Evolutionary conservation across 1,140 invertebrate species (phyloP), one percentile per base, ranked within the genome.

Genomic region (Drosophila ercepeae): DNA sequence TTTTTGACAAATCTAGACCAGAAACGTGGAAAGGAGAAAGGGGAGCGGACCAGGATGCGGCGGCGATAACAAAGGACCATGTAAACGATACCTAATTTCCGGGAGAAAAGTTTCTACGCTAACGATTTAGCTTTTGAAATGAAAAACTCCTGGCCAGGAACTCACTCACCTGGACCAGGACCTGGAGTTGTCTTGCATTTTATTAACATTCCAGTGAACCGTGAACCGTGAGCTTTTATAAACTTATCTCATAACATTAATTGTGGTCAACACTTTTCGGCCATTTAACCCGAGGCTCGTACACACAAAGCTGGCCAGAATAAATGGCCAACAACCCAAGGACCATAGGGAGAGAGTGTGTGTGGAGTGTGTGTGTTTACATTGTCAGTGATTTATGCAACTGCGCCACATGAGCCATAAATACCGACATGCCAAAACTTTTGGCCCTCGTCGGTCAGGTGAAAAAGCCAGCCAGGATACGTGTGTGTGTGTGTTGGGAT

Each of bases 171-270:
- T 2, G 2, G 21, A 2, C 21, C 21, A 2, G 21, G 21, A 21
- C 4, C 21, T 2, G 8, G 27, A 39, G 48, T 41, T 69, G 72
- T 67, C 82, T 84, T 86, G 81, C 76, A 74, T 76, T 86, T 79
- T 81, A 84, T 81, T 69, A 88, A 72, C 73, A 58, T 49, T 42
- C 58, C 55, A 42, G 58, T 32, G 41, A 52, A 53, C 49, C 77
- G 58, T 32, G 41, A 52, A 53, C 49, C 77, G 67, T 83, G 76
- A 64, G 78, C 61, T 67, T 83, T 77, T 79, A 83, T 74, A 89
- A 89, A 89, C 84, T 89, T 89, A 89, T 89, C 84, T 89, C 84
- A 89, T 89, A 89, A 89, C 84, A 89, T 89, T 89, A 89, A 89
- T 89, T 89, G 84, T 89, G 84, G 84, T 89, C 83, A 89, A 86